Conservation (phyloP, 2,888 invertebrate genomes). For the Timema cristinae region DNA sequence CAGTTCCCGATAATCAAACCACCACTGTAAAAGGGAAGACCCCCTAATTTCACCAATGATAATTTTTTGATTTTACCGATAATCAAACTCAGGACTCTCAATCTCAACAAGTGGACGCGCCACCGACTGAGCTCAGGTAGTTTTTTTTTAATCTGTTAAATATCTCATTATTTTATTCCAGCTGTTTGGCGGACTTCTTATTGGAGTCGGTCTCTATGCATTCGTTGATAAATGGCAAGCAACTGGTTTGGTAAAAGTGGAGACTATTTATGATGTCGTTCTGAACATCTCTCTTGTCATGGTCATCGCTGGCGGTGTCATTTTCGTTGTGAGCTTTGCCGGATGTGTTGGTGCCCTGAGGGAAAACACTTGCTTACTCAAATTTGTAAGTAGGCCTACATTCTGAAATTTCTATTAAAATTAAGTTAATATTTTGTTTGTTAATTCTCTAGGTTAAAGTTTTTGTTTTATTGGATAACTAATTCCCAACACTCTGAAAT, state of each 20-base stretch:
- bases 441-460: too few relatives aligned
- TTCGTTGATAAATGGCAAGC: constrained; percentile 92
- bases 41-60: too few relatives aligned
- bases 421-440: too few relatives aligned
- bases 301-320: constrained; percentile 82
- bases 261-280: constrained; percentile 84
- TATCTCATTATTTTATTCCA: constrained; percentile 49
- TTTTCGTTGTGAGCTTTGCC: constrained; percentile 92
- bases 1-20: too few relatives aligned
- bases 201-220: constrained; percentile 86
- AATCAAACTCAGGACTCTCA: background rate
- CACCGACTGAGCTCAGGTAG: background rate
- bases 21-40: too few relatives aligned
- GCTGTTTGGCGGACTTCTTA: constrained; percentile 81
- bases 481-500: too few relatives aligned
- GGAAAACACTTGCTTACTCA: constrained; percentile 87
- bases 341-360: constrained; percentile 88
- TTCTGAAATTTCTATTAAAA: too few relatives aligned
- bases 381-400: constrained; percentile 75
- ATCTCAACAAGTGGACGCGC: background rate
- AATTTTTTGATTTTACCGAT: too few relatives aligned
- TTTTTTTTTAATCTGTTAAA: background rate
- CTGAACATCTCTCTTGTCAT: constrained; percentile 87
- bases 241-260: constrained; percentile 75
- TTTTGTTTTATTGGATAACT: too few relatives aligned